Evolutionary conservation across 2,888 invertebrate genomes (phyloP).

Genomic region (Drosophila borealis): DNA sequence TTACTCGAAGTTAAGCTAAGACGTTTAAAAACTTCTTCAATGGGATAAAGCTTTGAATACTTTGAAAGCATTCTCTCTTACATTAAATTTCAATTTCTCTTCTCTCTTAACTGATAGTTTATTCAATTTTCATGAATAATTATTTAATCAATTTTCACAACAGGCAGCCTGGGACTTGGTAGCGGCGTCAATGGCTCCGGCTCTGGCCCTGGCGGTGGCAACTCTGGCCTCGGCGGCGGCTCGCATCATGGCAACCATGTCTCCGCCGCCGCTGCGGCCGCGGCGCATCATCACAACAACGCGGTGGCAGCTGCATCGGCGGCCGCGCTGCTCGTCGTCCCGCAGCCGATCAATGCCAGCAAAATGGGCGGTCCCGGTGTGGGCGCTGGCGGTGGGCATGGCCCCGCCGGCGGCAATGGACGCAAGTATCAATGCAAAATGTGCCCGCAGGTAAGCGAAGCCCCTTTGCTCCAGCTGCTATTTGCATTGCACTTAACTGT

Average conservation of each 20-base stretch:
- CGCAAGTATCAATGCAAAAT: constrained; percentile 98
- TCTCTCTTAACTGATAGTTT: background rate
- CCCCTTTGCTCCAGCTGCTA: constrained; percentile 13
- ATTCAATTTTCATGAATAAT: background rate
- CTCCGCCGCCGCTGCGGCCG: constrained; percentile 76
- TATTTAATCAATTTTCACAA: constrained; percentile 1
- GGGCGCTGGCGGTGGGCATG: constrained; percentile 82
- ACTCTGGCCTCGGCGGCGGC: constrained; percentile 73
- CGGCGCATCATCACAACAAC: constrained; percentile 85
- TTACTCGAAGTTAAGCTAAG: too few species aligned
- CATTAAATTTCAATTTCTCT: background rate
- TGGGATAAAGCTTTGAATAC: too few species aligned
- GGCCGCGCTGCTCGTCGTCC: constrained; percentile 92
- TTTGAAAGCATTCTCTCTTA: background rate
- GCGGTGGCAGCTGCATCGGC: constrained; percentile 86
- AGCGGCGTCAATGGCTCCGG: constrained; percentile 74
- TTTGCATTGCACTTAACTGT: constrained; percentile 43
- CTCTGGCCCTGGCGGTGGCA: constrained; percentile 76
- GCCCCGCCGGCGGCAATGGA: constrained; percentile 81
- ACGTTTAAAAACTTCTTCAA: too few species aligned
- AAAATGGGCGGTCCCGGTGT: constrained; percentile 85
- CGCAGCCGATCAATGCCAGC: constrained; percentile 92
- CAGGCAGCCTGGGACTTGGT: constrained; percentile 74
- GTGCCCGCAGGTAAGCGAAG: constrained; percentile 95
- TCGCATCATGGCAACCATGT: constrained; percentile 85